Base-by-base conservation (phyloP, 2,113 vertebrate genomes). In the Naja naja region DNA sequence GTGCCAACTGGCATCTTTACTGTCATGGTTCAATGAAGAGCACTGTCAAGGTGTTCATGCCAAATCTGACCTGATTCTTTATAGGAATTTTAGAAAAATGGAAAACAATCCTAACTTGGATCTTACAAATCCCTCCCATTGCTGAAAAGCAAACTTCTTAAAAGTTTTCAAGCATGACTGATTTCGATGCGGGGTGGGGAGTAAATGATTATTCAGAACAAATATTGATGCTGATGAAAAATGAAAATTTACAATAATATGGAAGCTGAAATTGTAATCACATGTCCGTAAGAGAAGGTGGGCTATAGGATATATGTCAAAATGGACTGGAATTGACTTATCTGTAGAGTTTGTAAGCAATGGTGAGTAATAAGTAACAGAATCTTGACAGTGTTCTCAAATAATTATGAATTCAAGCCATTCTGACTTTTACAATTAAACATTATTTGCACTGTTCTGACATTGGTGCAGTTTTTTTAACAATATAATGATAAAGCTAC, bases 371-470 rank as follows among this genome's bases (percentile, higher is more conserved):
- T 97, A 97, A 96, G 95, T 95, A 97, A 3, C 58, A n/a, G 91
- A 93, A 95, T 97, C 97, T 97, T 98, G 98, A 98, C 98, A 98
- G 98, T 97, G 98, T 98, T 98, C 97, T 97, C 97, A 96, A 97
- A 97, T 97, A 96, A 98, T 97, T 96, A 97, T 98, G 97, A 98
- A 98, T 95, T 97, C 97, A 98, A 98, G 98, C 98, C 98, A 98
- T 98, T 98, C 97, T 98, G 96, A 97, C 97, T 98, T 98, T 98
- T 97, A 97, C 98, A 98, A 98, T 98, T 98, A 98, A 98, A 98
- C 98, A 97, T 98, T 96, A 98, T 98, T 98, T 98, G 98, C 98
- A 98, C 98, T 98, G 98, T 98, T 98, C 97, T 97, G 97, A 98
- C 96, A 98, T 98, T 97, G 98, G 98, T 98, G 98, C 98, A 98